phyloP scores from a whole-genome alignment of 2,113 vertebrate species.

The Columba livia region DNA sequence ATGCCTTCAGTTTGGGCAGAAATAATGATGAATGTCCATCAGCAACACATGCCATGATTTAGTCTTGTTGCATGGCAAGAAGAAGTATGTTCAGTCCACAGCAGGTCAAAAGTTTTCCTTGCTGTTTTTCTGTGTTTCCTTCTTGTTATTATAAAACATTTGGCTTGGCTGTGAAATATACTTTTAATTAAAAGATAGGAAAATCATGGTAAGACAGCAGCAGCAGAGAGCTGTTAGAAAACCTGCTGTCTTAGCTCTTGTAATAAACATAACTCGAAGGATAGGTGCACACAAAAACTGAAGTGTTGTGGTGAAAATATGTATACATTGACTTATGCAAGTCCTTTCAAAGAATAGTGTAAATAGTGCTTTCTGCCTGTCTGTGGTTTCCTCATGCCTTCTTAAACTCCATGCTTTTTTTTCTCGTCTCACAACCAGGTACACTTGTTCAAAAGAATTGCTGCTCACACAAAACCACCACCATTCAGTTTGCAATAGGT shows the following conservation, averaged over 20 bases:
- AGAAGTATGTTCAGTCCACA: slow-evolving; percentile 42
- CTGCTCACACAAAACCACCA: neutral
- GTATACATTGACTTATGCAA: neutral
- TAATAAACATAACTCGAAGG: slow-evolving; percentile 3
- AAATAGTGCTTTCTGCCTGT: neutral
- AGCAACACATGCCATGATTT: slow-evolving; percentile 1
- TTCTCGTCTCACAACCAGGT: neutral
- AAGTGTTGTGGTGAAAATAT: neutral
- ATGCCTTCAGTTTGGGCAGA: slow-evolving; percentile 47
- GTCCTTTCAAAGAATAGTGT: neutral
- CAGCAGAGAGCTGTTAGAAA: slow-evolving; percentile 41
- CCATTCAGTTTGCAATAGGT: neutral
- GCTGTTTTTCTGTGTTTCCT: slow-evolving; percentile 38
- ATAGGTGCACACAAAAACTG: neutral
- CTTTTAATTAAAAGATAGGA: slow-evolving; percentile 72
- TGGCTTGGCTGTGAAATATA: slow-evolving; percentile 64
- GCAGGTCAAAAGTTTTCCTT: slow-evolving; percentile 59
- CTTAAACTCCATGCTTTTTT: neutral
- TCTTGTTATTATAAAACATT: slow-evolving; percentile 57
- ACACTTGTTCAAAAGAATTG: neutral
- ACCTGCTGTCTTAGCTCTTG: neutral
- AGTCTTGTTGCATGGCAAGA: neutral
- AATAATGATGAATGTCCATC: slow-evolving; percentile 60
- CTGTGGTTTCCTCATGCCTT: neutral
- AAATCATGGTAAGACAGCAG: slow-evolving; percentile 59